Conservation (phyloP, 1,140 invertebrate species). For the Cryptotermes secundus region DNA sequence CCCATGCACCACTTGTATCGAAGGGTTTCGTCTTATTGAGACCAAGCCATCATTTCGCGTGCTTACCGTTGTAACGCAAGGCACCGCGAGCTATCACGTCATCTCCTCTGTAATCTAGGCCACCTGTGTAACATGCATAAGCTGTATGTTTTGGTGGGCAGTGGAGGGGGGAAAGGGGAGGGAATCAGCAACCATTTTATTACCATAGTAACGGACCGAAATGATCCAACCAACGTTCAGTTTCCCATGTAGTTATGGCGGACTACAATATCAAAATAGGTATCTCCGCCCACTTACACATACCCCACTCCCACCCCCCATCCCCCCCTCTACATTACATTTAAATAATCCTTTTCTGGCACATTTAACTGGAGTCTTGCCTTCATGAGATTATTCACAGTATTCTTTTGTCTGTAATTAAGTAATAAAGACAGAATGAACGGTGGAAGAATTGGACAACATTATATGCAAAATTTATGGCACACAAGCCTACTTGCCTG, state of each 20-base stretch:
- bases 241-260: constrained; percentile 19
- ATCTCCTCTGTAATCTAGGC: constrained; percentile 10
- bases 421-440: background rate
- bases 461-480: background rate
- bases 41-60: background rate
- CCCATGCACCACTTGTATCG: too few relatives aligned
- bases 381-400: background rate
- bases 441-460: background rate
- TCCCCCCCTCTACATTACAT: background rate
- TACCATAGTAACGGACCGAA: constrained; percentile 33
- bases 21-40: too few relatives aligned
- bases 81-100: background rate
- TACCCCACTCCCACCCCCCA: background rate
- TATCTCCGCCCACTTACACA: constrained; percentile 1
- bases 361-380: background rate
- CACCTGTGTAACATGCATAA: background rate
- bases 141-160: background rate
- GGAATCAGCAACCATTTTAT: constrained; percentile 25
- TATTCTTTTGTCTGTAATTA: background rate
- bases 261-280: constrained; percentile 24
- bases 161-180: background rate
- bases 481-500: too few relatives aligned
- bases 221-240: constrained; percentile 26
- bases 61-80: too few relatives aligned
- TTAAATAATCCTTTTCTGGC: background rate